A percentile compares a stretch with the other conserved stretches of the same genome.
Conservation (phyloP, 2,797 vertebrate species). For the Lacerta agilis region DNA sequence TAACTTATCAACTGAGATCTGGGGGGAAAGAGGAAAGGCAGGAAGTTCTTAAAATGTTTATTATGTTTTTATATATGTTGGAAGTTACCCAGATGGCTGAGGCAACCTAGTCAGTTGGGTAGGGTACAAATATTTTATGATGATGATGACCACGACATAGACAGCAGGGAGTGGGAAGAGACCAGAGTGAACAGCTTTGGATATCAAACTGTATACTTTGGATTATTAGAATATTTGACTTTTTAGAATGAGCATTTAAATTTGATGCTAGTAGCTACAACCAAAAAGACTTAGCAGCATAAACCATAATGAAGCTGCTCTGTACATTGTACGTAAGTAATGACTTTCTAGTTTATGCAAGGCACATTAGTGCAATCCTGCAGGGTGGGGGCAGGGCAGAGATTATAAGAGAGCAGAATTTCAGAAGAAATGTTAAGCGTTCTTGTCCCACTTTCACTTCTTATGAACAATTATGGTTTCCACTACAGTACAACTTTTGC, state of each 20-base stretch:
- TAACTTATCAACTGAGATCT: neutral
- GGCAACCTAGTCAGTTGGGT: too few relatives aligned
- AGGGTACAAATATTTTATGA: too few relatives aligned
- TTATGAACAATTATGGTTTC: neutral
- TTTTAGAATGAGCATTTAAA: neutral
- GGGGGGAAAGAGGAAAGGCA: neutral
- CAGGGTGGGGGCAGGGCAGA: neutral
- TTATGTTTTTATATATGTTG: too few relatives aligned
- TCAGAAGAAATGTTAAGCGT: slow-evolving; percentile 5
- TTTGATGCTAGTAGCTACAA: neutral
- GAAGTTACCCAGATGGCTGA: too few relatives aligned
- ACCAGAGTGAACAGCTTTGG: neutral
- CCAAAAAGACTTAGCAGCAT: neutral
- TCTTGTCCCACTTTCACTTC: neutral
- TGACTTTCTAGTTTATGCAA: neutral
- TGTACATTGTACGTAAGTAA: neutral
- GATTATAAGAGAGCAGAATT: neutral
- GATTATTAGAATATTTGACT: neutral
- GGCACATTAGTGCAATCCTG: neutral
- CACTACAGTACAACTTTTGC: neutral
- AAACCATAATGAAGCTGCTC: neutral
- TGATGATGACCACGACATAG: too few relatives aligned
- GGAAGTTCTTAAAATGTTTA: too few relatives aligned
- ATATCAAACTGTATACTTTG: neutral
- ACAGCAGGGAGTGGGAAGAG: neutral